Evolutionary conservation across 2,888 invertebrate genomes (phyloP), one percentile per base, ranked within the genome.

Genomic region (Hylaea fasciaria): DNA sequence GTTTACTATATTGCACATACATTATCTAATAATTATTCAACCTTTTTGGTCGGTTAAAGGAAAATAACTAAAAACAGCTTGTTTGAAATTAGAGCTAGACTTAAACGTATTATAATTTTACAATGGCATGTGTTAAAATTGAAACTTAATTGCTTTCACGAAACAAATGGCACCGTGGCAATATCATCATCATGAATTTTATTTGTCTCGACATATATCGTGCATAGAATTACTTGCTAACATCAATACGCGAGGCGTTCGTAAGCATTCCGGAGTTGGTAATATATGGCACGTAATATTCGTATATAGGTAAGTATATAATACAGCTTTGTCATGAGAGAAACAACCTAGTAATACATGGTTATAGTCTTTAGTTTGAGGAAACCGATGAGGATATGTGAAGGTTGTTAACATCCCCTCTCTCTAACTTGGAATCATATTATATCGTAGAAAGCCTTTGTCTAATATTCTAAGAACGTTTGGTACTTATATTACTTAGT

Each of bases 181-280:
- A 49, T 7, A 32, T 8, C 9, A 10, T 10, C 1, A 32, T 9
- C 1, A 8, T 32, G 32, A 9, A 32, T 32, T 7, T 9, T 1
- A 7, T 4, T 7, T 7, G 32, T 32, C 10, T 49, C 40, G 5
- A 22, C 16, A 17, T 37, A 55, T 9, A 17, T 14, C 32, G 28
- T 22, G 12, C 46, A 16, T 32, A 43, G 14, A 57, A 58, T 58
- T 35, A 48, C n/a, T 58, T 58, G 52, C 52, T 58, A 41, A 39
- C 47, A 43, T 52, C 41, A 48, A 17, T 48, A 41, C 8, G 35
- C 32, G 11, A 58, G 52, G 58, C 52, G 57, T 48, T 57, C 7
- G 8, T 39, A 32, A 8, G 46, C 46, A 29, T 28, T 40, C 29
- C 39, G 17, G 12, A 28, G n/a, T 46, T 13, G 17, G 35, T 37